Evolutionary conservation across 2,797 vertebrate genomes (phyloP).

Genomic region (Echeneis naucrates): DNA sequence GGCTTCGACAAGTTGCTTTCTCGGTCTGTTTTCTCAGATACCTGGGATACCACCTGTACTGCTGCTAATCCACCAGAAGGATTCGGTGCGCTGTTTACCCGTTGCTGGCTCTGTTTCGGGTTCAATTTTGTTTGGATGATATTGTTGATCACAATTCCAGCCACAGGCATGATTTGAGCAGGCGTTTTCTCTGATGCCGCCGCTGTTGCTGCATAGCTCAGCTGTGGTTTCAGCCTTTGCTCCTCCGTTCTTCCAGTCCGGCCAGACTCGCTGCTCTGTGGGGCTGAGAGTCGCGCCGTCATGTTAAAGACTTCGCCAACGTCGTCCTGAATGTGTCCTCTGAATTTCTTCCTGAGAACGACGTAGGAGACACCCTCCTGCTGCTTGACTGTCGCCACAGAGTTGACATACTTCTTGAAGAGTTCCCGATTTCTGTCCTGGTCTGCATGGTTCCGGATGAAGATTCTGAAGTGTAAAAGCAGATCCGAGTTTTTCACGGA

Average conservation of each 20-base stretch:
- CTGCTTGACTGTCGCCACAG: conserved; percentile 89
- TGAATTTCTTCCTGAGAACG: conserved; percentile 86
- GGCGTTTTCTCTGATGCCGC: conserved; percentile 10
- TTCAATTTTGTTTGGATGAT: conserved; percentile 1
- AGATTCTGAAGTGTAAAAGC: conserved; percentile 86
- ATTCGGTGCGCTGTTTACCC: conserved; percentile 4
- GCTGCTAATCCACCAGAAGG: background rate
- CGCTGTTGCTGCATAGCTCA: conserved; percentile 7
- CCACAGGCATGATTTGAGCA: conserved; percentile 57
- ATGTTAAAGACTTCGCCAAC: background rate
- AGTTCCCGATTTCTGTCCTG: conserved; percentile 86
- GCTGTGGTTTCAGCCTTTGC: conserved; percentile 12
- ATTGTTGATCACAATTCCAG: conserved; percentile 68
- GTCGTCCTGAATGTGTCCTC: conserved; percentile 78
- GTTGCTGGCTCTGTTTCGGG: conserved; percentile 11
- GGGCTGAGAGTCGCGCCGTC: background rate
- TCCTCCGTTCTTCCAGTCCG: conserved; percentile 8
- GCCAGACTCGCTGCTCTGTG: conserved; percentile 25
- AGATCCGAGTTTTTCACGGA: conserved; percentile 88
- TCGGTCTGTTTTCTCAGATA: background rate
- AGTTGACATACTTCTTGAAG: conserved; percentile 94
- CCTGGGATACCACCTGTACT: background rate
- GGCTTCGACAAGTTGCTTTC: background rate
- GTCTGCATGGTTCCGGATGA: conserved; percentile 83
- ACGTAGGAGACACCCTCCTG: conserved; percentile 86